These are phyloP conservation scores for Albula glossodonta DNA, from an alignment of 2,113 vertebrate genomes.

Conservation along the genomic window DNA sequence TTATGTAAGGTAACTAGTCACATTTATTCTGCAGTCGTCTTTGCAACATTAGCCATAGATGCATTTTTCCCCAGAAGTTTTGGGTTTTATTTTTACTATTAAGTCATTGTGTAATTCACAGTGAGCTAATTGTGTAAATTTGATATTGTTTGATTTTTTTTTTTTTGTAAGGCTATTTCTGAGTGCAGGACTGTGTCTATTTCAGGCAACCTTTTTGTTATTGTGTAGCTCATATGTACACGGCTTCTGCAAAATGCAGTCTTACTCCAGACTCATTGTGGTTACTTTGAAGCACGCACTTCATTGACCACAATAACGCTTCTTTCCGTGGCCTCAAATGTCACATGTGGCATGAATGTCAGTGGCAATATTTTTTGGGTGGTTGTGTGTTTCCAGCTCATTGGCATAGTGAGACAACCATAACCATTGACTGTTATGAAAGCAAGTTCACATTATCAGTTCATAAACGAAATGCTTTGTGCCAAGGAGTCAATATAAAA, in stretches of 20 bases:
- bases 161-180: neutral
- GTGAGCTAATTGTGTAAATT: too few relatives aligned
- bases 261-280: conserved; percentile 37
- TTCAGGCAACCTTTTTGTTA: neutral
- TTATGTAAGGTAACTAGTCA: neutral
- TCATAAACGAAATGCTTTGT: neutral
- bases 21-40: neutral
- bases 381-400: conserved; percentile 35
- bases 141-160: neutral
- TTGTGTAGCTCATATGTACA: neutral
- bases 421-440: neutral
- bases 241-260: neutral
- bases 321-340: conserved; percentile 25
- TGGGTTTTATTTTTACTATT: too few relatives aligned
- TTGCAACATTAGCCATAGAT: neutral
- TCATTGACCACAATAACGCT: conserved; percentile 25
- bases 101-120: neutral
- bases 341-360: conserved; percentile 38
- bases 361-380: conserved; percentile 11
- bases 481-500: neutral
- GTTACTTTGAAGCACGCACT: conserved; percentile 46
- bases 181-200: neutral
- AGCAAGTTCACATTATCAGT: conserved; percentile 19
- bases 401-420: neutral
- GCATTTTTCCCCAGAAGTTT: too few relatives aligned